Conservation (phyloP, 2,888 invertebrate species). For the Scelioninae gen. 2 region DNA sequence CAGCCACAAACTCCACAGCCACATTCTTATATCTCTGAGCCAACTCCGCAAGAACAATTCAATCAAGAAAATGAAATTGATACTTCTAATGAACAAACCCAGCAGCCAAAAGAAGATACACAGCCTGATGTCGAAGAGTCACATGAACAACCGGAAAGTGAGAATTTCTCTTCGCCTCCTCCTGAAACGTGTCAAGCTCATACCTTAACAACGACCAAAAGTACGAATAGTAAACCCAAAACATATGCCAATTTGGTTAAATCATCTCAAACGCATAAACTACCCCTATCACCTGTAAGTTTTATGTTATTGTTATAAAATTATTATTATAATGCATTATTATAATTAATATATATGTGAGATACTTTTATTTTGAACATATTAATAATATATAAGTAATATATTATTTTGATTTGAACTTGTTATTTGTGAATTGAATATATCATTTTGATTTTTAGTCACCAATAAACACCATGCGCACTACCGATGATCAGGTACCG, state of each 20-base stretch:
- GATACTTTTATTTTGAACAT: too few relatives aligned
- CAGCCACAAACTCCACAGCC: conserved; percentile 62
- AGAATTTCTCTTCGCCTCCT: conserved; percentile 69
- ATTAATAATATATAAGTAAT: too few relatives aligned
- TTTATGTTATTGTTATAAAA: neutral
- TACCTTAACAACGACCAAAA: conserved; percentile 73
- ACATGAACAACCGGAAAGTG: conserved; percentile 71
- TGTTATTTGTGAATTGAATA: too few relatives aligned
- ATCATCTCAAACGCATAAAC: conserved; percentile 76
- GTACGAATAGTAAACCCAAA: conserved; percentile 80
- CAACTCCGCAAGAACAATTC: conserved; percentile 69
- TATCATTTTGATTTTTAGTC: conserved; percentile 67
- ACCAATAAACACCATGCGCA: conserved; percentile 71
- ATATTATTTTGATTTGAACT: neutral
- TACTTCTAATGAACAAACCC: conserved; percentile 57
- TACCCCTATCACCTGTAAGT: conserved; percentile 75
- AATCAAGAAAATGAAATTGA: conserved; percentile 71
- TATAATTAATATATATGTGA: too few relatives aligned
- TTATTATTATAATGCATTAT: neutral
- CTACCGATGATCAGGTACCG: conserved; percentile 73
- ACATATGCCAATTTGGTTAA: conserved; percentile 92
- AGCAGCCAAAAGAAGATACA: conserved; percentile 67
- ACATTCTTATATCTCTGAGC: conserved; percentile 68
- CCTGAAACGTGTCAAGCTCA: conserved; percentile 74
- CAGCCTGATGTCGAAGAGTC: conserved; percentile 70